A percentile compares a stretch with the other conserved stretches of the same genome.
phyloP scores from a whole-genome alignment of 2,113 vertebrate species.

The Mustela lutreola region DNA sequence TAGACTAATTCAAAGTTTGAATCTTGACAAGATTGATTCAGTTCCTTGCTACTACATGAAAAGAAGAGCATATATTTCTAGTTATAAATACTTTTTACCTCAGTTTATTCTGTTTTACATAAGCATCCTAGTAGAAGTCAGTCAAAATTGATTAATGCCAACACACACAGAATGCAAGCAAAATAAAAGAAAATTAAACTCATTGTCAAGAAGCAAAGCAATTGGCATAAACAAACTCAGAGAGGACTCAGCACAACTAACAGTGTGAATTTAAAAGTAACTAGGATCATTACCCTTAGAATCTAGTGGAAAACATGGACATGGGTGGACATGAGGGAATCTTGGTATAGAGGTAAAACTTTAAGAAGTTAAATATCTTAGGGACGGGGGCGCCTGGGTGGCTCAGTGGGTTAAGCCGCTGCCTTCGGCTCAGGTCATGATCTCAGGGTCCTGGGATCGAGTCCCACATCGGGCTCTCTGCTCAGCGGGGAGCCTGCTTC shows the following conservation, averaged over 20 bases:
- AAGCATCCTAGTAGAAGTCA: background rate
- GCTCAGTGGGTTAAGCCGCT: background rate
- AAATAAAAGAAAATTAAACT: background rate
- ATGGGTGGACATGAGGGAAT: background rate
- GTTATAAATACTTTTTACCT: background rate
- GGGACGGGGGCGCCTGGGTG: background rate
- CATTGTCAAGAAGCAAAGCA: background rate
- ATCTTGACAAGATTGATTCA: background rate
- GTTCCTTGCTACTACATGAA: background rate
- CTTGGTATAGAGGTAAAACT: background rate
- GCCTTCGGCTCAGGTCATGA: too few relatives aligned
- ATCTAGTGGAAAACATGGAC: background rate
- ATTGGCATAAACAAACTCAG: background rate
- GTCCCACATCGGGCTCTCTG: too few relatives aligned
- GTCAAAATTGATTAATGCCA: background rate
- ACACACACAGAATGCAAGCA: background rate
- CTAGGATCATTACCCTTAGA: background rate
- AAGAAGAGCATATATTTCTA: background rate
- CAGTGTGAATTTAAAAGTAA: background rate
- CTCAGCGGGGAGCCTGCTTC: too few relatives aligned
- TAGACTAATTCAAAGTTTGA: background rate
- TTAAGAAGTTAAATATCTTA: background rate
- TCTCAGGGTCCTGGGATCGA: too few relatives aligned
- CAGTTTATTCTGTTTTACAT: background rate
- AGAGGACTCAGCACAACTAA: background rate